Evolutionary conservation across 2,888 invertebrate species (phyloP).

Genomic region (Spodoptera littoralis): DNA sequence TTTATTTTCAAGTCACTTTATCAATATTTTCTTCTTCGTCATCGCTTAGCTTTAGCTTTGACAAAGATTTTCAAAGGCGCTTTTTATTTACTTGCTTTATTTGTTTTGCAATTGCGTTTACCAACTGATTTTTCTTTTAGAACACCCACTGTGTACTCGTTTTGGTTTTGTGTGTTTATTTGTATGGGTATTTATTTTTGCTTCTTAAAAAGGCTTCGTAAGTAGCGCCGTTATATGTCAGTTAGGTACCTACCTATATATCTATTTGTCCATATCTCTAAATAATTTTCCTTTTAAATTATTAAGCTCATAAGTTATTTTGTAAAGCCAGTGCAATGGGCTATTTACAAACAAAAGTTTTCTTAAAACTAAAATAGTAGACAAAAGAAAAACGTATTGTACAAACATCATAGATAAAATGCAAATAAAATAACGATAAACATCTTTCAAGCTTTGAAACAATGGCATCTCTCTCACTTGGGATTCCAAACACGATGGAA

Average conservation of each 20-base stretch:
- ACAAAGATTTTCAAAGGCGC: conserved; percentile 35
- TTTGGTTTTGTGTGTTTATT: conserved; percentile 9
- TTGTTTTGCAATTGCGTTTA: conserved; percentile 27
- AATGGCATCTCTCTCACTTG: conserved; percentile 5
- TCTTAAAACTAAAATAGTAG: too few species aligned
- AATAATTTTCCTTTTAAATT: too few species aligned
- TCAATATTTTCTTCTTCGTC: conserved; percentile 33
- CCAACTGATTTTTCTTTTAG: conserved; percentile 27
- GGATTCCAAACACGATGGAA: conserved; percentile 21
- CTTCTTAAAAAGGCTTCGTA: too few species aligned
- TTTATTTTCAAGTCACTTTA: conserved; percentile 31
- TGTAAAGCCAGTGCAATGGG: not conserved
- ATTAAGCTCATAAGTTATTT: too few species aligned
- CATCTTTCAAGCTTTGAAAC: conserved; percentile 19
- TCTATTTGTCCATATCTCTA: too few species aligned
- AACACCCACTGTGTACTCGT: conserved; percentile 13
- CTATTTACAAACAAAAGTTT: not conserved
- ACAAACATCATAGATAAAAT: conserved; percentile 1
- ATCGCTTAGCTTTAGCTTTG: conserved; percentile 31
- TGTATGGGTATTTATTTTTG: not conserved
- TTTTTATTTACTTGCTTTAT: conserved; percentile 32
- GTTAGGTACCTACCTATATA: too few species aligned
- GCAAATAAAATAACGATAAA: conserved; percentile 28
- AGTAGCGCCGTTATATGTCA: too few species aligned
- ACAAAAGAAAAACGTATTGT: conserved; percentile 7